Base-by-base conservation (phyloP, 2,888 invertebrate species). In the Artemia sinica region DNA sequence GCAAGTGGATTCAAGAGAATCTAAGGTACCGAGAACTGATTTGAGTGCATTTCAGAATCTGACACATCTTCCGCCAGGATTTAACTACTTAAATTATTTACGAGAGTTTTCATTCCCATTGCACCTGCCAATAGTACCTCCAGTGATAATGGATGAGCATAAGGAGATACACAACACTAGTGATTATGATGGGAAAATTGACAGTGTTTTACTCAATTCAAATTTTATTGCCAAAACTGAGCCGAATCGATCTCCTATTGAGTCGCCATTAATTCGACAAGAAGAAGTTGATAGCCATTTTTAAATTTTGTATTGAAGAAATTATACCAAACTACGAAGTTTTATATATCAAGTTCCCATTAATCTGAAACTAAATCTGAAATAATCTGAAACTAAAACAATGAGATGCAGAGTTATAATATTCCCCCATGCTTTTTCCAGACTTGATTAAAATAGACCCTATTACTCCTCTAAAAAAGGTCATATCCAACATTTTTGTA, bases 81-180 rank as follows among this genome's bases (percentile, higher is more conserved):
- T n/a, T 8, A 48, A 48, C 13, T 86, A 89, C 76, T 87, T 86
- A 74, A 86, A 86, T 71, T 90, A 89, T 79, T 90, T 89, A 77
- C 88, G 89, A 10, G 90, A 91, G 75, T 90, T 89, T 14, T 86
- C 86, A 18, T 91, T 89, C 76, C 89, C 89, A 0, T 85, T 91
- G 75, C 89, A 89, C 50, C 83, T 91, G 50, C 87, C 86, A 76
- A 89, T 90, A 89, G 82, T 90, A 72, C 89, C 90, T 76, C 81
- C 90, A 70, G 78, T 90, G 75, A 89, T 89, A 70, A 89, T 58
- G 63, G 63, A 58, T 28, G 63, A 58, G 63, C 63, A 28, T 58
- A 58, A 58, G 63, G 63, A 58, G 28, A 28, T 9, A 28, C 10
- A 18, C 14, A 18, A 58, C 28, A 58, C 63, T 9, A 18, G 14